Base-by-base conservation (phyloP, 2,113 vertebrate species). In the Menura novaehollandiae region DNA sequence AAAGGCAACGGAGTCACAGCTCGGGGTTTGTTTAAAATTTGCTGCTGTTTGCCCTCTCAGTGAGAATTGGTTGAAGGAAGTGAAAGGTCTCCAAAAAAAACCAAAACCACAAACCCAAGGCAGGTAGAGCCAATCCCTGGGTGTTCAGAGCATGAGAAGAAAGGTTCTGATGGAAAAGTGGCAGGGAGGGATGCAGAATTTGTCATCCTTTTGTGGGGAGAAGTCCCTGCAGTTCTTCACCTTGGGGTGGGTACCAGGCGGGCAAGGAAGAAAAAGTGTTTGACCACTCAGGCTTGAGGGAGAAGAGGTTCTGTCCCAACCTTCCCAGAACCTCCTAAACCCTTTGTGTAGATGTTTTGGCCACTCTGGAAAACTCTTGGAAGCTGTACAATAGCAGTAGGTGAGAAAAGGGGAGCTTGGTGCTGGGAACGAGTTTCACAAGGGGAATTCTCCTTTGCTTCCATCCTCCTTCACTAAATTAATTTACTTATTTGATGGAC, bases 401-500 rank as follows among this genome's bases (percentile, higher is more conserved):
- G 3, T 9, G 3, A 60, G 6, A 32, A 22, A 22, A 82, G 11
- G 60, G 69, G 49, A 56, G 53, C 27, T 67, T 33, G 47, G 46
- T 64, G 58, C 47, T 43, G 47, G 59, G 11, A 13, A 37, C 4
- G 62, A 74, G 30, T 39, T 82, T 32, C 82, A 51, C 79, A 30
- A 74, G 84, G 49, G 73, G 62, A 93, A 51, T 78, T 95, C 93
- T 91, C 86, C 46, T 33, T 73, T 6, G 14, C 53, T 73, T 56
- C 58, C 74, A 9, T 53, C 86, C n/a, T 95, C 81, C 39, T 93
- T 62, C 74, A 35, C n/a, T 94, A 79, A 91, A 96, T 95, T 81
- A 89, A 95, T 97, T 91, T 91, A 49, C 72, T 66, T 62, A 62
- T 69, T 79, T 89, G 87, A 88, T 91, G 91, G 93, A 22, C 73